Evolutionary conservation across 2,113 vertebrate genomes (phyloP), one percentile per base, ranked within the genome.

Genomic region (Pungitius pungitius): DNA sequence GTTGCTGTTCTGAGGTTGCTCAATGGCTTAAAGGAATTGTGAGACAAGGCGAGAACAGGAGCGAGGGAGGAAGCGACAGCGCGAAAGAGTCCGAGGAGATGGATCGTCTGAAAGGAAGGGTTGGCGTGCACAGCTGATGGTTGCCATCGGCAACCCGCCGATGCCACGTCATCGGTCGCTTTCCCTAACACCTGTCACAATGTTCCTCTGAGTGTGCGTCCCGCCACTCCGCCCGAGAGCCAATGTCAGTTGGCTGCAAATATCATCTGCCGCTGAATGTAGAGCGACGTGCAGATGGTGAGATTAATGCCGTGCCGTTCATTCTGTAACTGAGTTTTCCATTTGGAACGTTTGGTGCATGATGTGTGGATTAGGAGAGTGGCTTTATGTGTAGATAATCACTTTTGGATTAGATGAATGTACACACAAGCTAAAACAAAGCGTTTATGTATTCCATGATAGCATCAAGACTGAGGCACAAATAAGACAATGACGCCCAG

Each of bases 101-200:
- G 5, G 33, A 69, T 66, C 42, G n/a, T 17, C 17, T 55, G 20
- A 47, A 47, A 51, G 2, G 11, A 70, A 39, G 65, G 81, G 77
- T 81, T 74, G 35, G 49, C 12, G 15, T 13, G 47, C 40, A 11
- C 7, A 35, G 75, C 85, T 88, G 86, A 87, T 85, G 81, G 80
- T 80, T 75, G 71, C 82, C 76, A 85, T 76, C 2, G 47, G 81
- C 78, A 27, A 82, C 78, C 45, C 42, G 11, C 59, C 8, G 1
- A 66, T 60, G 73, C 40, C 67, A 80, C 37, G 8, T 58, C 75
- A 75, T 87, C 59, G 12, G 18, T 55, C 13, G 58, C 72, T 69
- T n/a, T 56, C 45, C 39, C 62, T 66, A 70, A 76, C 84, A 87
- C 84, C 84, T 87, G 83, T 77, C 64, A 24, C 24, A 47, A 45